Evolutionary conservation across 2,797 vertebrate genomes (phyloP).

Genomic region (Catostomus latipinnis): DNA sequence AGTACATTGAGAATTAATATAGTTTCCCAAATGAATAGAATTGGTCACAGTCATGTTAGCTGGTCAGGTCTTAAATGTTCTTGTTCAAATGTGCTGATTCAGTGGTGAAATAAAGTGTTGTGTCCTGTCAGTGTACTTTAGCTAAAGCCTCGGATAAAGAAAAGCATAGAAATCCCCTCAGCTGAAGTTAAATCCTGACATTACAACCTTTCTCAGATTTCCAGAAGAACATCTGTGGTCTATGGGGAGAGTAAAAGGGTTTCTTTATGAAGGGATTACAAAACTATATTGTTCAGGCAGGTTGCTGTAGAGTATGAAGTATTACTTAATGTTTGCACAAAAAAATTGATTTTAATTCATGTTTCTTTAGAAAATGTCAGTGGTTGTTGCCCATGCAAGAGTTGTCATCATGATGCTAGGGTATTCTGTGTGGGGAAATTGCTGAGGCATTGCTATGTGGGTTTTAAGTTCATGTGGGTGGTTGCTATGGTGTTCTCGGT

Average conservation of each 20-base stretch:
- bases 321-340: not conserved
- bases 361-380: no score
- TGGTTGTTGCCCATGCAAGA: no score
- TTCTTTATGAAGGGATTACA: constrained; percentile 21
- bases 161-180: constrained; percentile 35
- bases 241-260: constrained; percentile 13
- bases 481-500: no score
- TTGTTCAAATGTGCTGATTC: constrained; percentile 23
- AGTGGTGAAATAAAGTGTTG: constrained; percentile 22
- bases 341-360: not conserved
- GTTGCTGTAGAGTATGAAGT: not conserved
- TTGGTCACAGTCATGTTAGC: not conserved
- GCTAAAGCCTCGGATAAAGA: constrained; percentile 46
- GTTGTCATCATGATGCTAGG: not conserved
- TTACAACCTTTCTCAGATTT: constrained; percentile 50
- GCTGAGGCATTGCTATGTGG: no score
- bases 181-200: constrained; percentile 43
- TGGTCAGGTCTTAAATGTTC: constrained; percentile 14
- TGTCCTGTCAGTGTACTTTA: constrained; percentile 29
- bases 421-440: no score
- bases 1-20: no score
- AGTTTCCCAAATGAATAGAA: not conserved
- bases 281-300: not conserved
- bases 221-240: constrained; percentile 31
- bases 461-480: no score